Base-by-base conservation (phyloP, 30 jellyfish, hydroid and myxozoan genomes). In the Clytia hemisphaerica region DNA sequence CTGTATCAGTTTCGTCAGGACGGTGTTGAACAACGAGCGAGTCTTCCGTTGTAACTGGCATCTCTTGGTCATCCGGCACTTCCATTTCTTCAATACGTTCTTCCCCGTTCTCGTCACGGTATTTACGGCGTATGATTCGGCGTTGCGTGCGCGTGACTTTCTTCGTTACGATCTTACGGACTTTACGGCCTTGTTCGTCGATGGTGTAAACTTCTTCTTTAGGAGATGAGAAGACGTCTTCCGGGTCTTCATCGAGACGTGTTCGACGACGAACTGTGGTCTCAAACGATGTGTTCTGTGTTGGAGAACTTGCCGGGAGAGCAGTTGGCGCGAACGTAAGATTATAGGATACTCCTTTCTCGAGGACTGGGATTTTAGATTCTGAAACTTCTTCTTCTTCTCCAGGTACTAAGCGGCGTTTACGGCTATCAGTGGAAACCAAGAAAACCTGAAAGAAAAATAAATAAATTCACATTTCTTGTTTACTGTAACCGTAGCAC, bases 101-200 rank as follows among this genome's bases (percentile, higher is more conserved):
- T 33, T 83, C 79, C 34, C 95, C 95, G 49, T 65, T 68, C 38
- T 83, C 95, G 55, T 83, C 95, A 33, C 75, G 79, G 42, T 74
- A 78, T 62, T 76, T 83, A 27, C 91, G 27, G 28, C 72, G 62
- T 15, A 83, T 71, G 44, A 83, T 83, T n/a, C 95, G 51, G 51
- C 75, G 67, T 33, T 83, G 92, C 34, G 90, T 74, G 49, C 85
- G 91, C 24, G 82, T 75, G 0, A 83, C 83, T 76, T 50, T 65
- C 77, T 69, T 69, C n/a, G 81, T 69, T 6, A 69, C 49, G 34
- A 69, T 69, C 2, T 69, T 69, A 10, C 81, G 28, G 6, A 69
- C 75, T 69, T 50, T 48, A 7, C 75, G 33, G 18, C 81, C 81
- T 22, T 69, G 32, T 25, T 69, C 81, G 30, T 69, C 81, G 1